A percentile compares a stretch with the other conserved stretches of the same genome.
Conservation (phyloP, 2,888 invertebrate genomes). For the Dicycla oo region DNA sequence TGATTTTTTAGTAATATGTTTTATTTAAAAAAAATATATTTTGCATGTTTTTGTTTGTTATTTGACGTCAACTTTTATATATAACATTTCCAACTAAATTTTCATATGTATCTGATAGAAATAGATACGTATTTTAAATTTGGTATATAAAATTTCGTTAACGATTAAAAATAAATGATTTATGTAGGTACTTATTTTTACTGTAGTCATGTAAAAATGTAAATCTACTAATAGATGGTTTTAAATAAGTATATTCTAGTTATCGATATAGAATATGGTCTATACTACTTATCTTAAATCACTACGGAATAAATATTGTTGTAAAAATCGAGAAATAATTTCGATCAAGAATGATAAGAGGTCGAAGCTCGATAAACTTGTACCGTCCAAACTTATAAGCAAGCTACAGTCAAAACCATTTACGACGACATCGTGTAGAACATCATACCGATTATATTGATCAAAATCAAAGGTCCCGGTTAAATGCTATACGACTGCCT, state of each 20-base stretch:
- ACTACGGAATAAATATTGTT: slow-evolving; percentile 51
- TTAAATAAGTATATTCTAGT: slow-evolving; percentile 61
- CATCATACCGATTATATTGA: no score
- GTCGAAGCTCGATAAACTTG: slow-evolving; percentile 34
- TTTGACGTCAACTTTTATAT: slow-evolving; percentile 59
- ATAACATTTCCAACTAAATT: slow-evolving; percentile 73
- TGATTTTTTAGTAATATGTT: slow-evolving; percentile 42
- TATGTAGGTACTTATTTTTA: slow-evolving; percentile 76
- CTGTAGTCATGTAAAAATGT: slow-evolving; percentile 81
- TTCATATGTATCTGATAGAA: slow-evolving; percentile 74
- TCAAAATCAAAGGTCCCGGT: no score
- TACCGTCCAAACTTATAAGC: slow-evolving; percentile 12
- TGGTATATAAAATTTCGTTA: slow-evolving; percentile 64
- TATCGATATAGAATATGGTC: slow-evolving; percentile 59
- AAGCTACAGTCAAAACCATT: no score
- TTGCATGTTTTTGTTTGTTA: slow-evolving; percentile 45
- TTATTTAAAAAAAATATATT: slow-evolving; percentile 42
- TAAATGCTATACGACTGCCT: no score
- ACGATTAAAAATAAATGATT: slow-evolving; percentile 58
- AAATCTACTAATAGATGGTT: slow-evolving; percentile 74
- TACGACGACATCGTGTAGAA: no score
- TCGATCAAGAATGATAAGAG: slow-evolving; percentile 7
- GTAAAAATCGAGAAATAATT: slow-evolving; percentile 16
- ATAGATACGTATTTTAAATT: slow-evolving; percentile 79
- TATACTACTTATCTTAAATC: slow-evolving; percentile 63